Evolutionary conservation across 2,888 invertebrate species (phyloP).

Genomic region (Fragum whitleyi): DNA sequence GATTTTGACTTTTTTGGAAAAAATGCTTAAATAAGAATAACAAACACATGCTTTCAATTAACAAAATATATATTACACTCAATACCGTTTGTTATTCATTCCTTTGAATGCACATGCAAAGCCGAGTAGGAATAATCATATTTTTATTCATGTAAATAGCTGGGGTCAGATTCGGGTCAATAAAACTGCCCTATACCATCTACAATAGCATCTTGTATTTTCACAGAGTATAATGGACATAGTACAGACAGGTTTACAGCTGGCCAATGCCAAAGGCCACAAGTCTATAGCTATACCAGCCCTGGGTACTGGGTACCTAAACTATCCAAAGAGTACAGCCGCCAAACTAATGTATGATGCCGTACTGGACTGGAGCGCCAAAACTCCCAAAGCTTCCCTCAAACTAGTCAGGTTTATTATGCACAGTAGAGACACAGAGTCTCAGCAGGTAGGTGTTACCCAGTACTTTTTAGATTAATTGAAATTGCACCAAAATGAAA

Average conservation of each 20-base stretch:
- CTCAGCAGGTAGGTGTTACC: slow-evolving; percentile 64
- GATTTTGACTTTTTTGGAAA: too few relatives aligned
- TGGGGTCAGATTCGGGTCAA: too few relatives aligned
- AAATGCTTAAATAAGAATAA: too few relatives aligned
- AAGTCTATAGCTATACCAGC: slow-evolving; percentile 69
- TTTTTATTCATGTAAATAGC: too few relatives aligned
- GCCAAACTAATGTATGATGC: slow-evolving; percentile 68
- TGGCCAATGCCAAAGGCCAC: slow-evolving; percentile 53
- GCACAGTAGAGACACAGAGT: slow-evolving; percentile 64
- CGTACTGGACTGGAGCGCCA: slow-evolving; percentile 62
- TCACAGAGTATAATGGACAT: slow-evolving; percentile 58
- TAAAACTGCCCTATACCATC: too few relatives aligned
- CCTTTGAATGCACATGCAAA: too few relatives aligned
- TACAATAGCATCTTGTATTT: neutral
- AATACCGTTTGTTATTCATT: too few relatives aligned
- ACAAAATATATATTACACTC: too few relatives aligned
- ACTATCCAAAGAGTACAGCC: slow-evolving; percentile 63
- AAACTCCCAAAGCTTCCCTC: slow-evolving; percentile 60
- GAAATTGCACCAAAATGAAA: too few relatives aligned
- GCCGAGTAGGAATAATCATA: too few relatives aligned
- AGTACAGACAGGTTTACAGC: slow-evolving; percentile 56
- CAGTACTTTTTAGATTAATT: too few relatives aligned
- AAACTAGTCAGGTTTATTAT: slow-evolving; percentile 68
- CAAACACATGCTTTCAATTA: too few relatives aligned
- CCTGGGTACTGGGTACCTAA: slow-evolving; percentile 68